These are phyloP conservation scores for Hesperia comma DNA, from an alignment of 2,888 invertebrate species.

Conservation along the genomic window DNA sequence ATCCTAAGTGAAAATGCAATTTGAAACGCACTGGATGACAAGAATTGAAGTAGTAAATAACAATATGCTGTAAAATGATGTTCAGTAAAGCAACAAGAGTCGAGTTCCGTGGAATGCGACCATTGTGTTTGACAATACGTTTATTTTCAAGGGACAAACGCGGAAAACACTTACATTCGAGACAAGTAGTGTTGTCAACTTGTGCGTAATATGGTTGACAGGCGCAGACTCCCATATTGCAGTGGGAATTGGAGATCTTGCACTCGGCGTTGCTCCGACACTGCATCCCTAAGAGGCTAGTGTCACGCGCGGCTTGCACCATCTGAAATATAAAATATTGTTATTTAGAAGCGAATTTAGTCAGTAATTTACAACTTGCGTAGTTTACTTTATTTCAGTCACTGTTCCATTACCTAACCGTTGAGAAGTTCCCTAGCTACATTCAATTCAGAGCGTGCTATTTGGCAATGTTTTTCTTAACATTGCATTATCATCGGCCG, in stretches of 20 bases:
- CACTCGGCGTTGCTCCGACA: conserved; percentile 87
- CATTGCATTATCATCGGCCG: too few species aligned
- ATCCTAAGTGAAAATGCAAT: too few species aligned
- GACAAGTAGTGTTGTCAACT: conserved; percentile 90
- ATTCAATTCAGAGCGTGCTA: too few species aligned
- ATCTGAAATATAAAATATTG: conserved; percentile 54
- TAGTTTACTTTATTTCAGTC: too few species aligned
- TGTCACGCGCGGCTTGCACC: conserved; percentile 54
- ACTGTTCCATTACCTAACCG: too few species aligned
- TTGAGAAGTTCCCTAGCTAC: too few species aligned
- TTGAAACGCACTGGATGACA: too few species aligned
- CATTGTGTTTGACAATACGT: conserved; percentile 4
- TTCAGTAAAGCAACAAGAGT: conserved; percentile 14
- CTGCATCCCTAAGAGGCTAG: conserved; percentile 81
- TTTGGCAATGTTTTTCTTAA: too few species aligned
- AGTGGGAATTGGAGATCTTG: conserved; percentile 85
- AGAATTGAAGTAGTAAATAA: background rate
- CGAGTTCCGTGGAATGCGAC: background rate
- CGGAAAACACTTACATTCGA: conserved; percentile 88
- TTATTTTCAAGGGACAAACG: conserved; percentile 12
- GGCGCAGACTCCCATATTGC: conserved; percentile 88
- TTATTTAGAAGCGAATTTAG: too few species aligned
- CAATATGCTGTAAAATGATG: background rate
- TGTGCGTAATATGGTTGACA: conserved; percentile 93
- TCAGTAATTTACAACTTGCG: too few species aligned